phyloP scores from a whole-genome alignment of 2,113 vertebrate species.

The Salvelinus alpinus region DNA sequence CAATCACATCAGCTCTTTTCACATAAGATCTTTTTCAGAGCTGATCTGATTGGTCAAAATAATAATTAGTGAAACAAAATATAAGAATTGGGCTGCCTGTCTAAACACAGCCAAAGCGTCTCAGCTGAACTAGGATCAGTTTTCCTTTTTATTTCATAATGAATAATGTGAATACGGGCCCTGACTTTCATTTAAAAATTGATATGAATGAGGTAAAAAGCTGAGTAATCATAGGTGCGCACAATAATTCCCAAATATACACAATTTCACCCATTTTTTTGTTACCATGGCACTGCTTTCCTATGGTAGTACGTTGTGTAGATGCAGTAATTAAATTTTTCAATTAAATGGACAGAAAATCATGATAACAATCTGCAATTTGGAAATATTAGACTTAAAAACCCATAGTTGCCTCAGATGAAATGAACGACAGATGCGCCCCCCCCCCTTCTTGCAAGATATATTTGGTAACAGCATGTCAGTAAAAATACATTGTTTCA shows the following conservation, averaged over 20 bases:
- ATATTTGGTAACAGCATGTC: neutral
- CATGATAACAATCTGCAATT: constrained; percentile 32
- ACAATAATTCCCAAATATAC: neutral
- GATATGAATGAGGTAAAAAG: neutral
- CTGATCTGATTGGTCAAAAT: no score
- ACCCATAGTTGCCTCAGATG: constrained; percentile 25
- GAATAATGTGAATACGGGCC: no score
- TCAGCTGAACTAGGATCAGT: no score
- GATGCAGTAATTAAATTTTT: constrained; percentile 37
- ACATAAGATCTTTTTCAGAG: no score
- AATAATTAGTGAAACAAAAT: no score
- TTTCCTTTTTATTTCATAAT: neutral
- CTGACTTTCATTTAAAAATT: no score
- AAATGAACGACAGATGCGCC: constrained; percentile 27
- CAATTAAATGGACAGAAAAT: constrained; percentile 33
- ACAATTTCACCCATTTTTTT: neutral
- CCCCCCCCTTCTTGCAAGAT: neutral
- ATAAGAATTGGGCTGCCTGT: no score
- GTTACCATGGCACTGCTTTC: neutral
- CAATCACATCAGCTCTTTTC: no score
- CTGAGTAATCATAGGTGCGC: neutral
- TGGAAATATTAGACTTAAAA: constrained; percentile 29
- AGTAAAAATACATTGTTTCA: constrained; percentile 27
- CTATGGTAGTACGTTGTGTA: no score
- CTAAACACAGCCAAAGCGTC: no score